Evolutionary conservation across 2,888 invertebrate species (phyloP).

Genomic region (Hydraecia micacea): DNA sequence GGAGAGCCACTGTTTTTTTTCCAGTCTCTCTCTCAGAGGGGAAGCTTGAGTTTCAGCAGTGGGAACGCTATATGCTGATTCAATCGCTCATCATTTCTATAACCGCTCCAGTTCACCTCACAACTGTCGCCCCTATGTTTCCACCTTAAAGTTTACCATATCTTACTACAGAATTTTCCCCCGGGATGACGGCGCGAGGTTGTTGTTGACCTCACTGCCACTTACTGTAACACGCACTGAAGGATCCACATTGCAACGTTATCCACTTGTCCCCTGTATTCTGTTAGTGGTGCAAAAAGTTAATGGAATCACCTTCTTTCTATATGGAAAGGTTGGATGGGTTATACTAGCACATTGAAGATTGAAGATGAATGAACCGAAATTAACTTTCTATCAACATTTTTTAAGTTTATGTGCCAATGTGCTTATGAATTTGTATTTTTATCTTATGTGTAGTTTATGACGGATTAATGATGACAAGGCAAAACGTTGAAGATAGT

Average conservation of each 20-base stretch:
- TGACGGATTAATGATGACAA: background rate
- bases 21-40: background rate
- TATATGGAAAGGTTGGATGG: background rate
- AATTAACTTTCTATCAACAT: background rate
- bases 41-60: background rate
- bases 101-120: slow-evolving; percentile 1
- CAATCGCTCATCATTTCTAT: background rate
- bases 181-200: slow-evolving; percentile 66
- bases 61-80: background rate
- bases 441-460: background rate
- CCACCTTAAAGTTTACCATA: slow-evolving; percentile 72
- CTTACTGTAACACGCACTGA: slow-evolving; percentile 61
- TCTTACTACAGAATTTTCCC: slow-evolving; percentile 72
- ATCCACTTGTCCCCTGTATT: slow-evolving; percentile 52
- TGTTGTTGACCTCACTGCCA: slow-evolving; percentile 69
- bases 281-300: slow-evolving; percentile 20
- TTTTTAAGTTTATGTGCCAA: background rate
- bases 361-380: no score
- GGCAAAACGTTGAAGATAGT: background rate
- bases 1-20: no score
- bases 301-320: background rate
- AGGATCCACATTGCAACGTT: slow-evolving; percentile 51
- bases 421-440: background rate
- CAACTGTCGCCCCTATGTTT: slow-evolving; percentile 58
- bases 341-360: background rate